Base-by-base conservation (phyloP, 1,140 invertebrate species). In the Drosophila rhopaloa region DNA sequence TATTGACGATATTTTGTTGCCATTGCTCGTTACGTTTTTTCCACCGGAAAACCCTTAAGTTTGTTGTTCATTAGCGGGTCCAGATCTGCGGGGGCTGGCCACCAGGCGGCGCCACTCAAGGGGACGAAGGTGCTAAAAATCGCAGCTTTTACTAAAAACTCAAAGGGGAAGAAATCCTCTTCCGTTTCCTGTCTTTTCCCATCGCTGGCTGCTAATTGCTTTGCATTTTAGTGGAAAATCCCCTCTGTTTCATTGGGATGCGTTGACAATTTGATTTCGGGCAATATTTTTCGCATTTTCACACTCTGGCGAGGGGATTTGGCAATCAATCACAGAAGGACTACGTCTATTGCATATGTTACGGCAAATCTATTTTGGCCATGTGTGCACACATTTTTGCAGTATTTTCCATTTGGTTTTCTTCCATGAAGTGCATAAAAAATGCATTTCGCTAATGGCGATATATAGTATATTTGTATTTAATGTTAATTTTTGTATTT, bases 11-110 rank as follows among this genome's bases (percentile, higher is more conserved):
- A 76, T 84, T 84, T 65, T 68, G 72, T 71, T 62, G 74, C 76
- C 65, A 40, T 71, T 65, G 56, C 56, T 57, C 43, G 32, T 51
- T 56, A 38, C 32, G 40, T 40, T 32, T 44, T 38, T 38, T 16
- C 29, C 10, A 10, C n/a, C 24, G 27, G 27, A 16, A 29, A 46
- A 47, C 47, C 60, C 55, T 14, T 73, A 70, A 88, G 84, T 83
- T 79, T 80, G 79, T 83, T 88, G 83, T 83, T 83, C 83, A 88
- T 88, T 88, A 88, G 83, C 82, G 74, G 53, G 50, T 59, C 56
- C 47, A 67, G 62, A 47, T 53, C 44, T 41, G 14, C 47, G 10
- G 32, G 44, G 8, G 8, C 14, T 62, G 37, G 19, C 24, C 57
- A 24, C n/a, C 54, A 66, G 58, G 54, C 60, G 68, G 44, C 48